Evolutionary conservation across 2,113 vertebrate genomes (phyloP), one percentile per base, ranked within the genome.

Genomic region (Zapornia atra): DNA sequence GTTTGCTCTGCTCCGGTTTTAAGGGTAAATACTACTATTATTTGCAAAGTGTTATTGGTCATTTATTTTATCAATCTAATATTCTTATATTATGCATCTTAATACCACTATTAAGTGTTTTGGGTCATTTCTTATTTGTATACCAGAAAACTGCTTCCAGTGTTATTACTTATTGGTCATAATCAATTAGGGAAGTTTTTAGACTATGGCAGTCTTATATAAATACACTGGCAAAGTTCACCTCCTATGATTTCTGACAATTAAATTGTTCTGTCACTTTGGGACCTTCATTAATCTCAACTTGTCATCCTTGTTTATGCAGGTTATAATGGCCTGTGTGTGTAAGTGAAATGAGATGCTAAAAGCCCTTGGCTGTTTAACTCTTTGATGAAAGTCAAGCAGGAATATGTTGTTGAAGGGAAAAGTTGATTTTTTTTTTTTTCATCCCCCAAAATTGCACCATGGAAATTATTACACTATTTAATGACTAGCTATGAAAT

Each of bases 301-400:
- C 99, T 99, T 99, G 99, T 99, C 99, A 99, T 98, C 98, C 98
- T 98, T 99, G 99, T 99, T 99, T 99, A 99, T 99, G 98, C 98
- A 98, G 98, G 98, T 98, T 98, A 98, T 98, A 98, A 98, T 98
- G 98, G 98, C 88, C 97, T 98, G 81, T 95, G 98, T 98, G 98
- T 97, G 97, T 97, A 97, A 97, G 97, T 97, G 97, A 98, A 98
- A 98, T 88, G 95, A 98, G 96, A 98, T 95, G 92, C 84, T 98
- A 97, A 98, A 98, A 98, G 96, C 95, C 96, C 92, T 98, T 93
- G 94, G 97, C 96, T 98, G 95, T 98, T 98, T 98, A 98, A 98
- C 98, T 97, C 95, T 97, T 98, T 96, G 96, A 96, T 97, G 96
- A 98, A 97, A 97, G 81, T 87, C 94, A 96, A 98, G 97, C 77